A percentile compares a stretch with the other conserved stretches of the same genome.
phyloP scores from a whole-genome alignment of 2,113 vertebrate genomes.

The Cyanocitta stelleri region DNA sequence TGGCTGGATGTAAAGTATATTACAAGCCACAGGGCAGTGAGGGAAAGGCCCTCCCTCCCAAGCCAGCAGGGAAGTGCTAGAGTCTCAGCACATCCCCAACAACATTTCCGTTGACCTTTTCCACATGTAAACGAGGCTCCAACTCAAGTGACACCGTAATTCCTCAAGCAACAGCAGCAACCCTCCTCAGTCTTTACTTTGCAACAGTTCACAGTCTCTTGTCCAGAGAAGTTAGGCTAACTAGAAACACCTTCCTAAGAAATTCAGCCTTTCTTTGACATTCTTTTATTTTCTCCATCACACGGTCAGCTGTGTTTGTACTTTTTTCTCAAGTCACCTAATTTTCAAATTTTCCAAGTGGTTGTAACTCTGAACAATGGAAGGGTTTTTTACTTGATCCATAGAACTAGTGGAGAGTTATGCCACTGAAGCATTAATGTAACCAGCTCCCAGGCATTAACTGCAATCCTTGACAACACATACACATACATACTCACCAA shows the following conservation, averaged over 20 bases:
- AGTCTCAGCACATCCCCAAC: not conserved
- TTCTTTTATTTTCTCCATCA: not conserved
- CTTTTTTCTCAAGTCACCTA: not conserved
- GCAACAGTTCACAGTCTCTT: not conserved
- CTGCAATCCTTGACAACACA: not conserved
- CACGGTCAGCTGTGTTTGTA: not conserved
- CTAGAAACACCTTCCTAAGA: not conserved
- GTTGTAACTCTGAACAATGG: not conserved
- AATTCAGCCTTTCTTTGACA: not conserved
- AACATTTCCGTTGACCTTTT: constrained; percentile 50
- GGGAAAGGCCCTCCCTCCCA: constrained; percentile 36
- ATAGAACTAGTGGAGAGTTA: not conserved
- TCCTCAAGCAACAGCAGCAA: not conserved
- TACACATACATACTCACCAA: not conserved
- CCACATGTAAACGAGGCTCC: not conserved
- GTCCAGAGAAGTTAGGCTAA: not conserved
- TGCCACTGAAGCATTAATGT: not conserved
- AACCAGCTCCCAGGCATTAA: not conserved
- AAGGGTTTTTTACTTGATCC: not conserved
- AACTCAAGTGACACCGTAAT: not conserved
- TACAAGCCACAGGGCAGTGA: not conserved
- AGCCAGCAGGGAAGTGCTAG: not conserved
- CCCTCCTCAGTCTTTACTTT: not conserved
- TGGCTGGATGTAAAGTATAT: not conserved
- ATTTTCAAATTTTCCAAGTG: not conserved